phyloP scores from a whole-genome alignment of 2,888 invertebrate genomes.

The Andrena praecox region DNA sequence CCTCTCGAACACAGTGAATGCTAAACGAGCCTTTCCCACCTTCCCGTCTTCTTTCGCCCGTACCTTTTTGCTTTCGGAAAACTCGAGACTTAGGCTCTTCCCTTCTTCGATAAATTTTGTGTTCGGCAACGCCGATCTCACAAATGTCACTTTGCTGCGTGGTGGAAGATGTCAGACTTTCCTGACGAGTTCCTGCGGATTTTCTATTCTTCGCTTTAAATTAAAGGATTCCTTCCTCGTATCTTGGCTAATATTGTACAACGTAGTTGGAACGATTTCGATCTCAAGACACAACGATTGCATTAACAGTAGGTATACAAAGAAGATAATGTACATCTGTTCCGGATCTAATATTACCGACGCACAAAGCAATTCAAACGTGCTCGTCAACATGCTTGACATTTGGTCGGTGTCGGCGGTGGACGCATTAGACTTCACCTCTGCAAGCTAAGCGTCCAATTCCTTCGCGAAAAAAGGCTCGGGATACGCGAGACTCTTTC shows the following conservation, averaged over 20 bases:
- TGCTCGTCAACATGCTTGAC: too few species aligned
- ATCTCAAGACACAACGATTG: too few species aligned
- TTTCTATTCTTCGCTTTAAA: too few species aligned
- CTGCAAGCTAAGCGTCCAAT: not conserved
- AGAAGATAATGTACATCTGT: too few species aligned
- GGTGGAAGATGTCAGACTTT: not conserved
- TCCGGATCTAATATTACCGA: too few species aligned
- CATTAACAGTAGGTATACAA: too few species aligned
- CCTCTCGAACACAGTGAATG: conserved; percentile 69
- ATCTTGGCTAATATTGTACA: too few species aligned
- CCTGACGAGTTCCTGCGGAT: not conserved
- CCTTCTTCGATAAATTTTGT: conserved; percentile 11
- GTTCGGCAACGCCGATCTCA: not conserved
- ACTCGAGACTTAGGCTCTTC: conserved; percentile 27
- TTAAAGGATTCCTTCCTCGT: too few species aligned
- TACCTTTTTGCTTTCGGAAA: conserved; percentile 24
- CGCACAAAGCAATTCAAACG: too few species aligned
- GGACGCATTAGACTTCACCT: not conserved
- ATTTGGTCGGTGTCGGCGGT: not conserved
- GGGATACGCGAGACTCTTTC: not conserved
- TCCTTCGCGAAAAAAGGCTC: not conserved
- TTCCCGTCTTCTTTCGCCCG: conserved; percentile 41
- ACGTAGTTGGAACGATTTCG: too few species aligned
- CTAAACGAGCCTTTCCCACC: conserved; percentile 75
- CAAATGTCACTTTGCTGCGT: not conserved